phyloP scores from a whole-genome alignment of 1,140 invertebrate species.

The Bilobella aurantiaca region DNA sequence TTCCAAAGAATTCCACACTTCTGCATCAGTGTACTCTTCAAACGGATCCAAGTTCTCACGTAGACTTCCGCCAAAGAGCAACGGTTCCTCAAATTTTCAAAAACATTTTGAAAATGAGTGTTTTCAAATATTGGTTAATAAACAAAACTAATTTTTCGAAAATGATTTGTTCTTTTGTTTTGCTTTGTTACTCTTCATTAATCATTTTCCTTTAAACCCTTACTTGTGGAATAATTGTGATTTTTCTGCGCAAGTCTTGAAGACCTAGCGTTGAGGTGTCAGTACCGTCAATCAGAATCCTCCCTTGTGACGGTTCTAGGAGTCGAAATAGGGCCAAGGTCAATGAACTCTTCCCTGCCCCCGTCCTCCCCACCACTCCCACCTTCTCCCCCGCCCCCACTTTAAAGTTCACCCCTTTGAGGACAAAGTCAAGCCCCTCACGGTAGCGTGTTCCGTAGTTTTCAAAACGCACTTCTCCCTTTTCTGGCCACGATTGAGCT shows the following conservation, averaged over 20 bases:
- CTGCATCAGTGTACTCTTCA: constrained; percentile 59
- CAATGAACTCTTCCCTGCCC: constrained; percentile 45
- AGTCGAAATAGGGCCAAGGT: constrained; percentile 46
- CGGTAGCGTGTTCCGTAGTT: too few species aligned
- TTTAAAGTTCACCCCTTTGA: too few species aligned
- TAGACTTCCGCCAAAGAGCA: constrained; percentile 63
- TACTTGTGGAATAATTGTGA: constrained; percentile 80
- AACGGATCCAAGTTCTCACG: constrained; percentile 75
- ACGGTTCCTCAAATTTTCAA: constrained; percentile 35
- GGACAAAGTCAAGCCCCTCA: too few species aligned
- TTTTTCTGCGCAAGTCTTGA: constrained; percentile 68
- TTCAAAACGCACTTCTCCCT: too few species aligned
- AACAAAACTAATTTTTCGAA: too few species aligned
- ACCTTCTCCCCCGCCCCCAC: too few species aligned
- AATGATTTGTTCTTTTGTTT: too few species aligned
- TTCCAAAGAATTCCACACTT: constrained; percentile 69
- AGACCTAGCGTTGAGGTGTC: constrained; percentile 77
- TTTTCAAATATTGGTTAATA: too few species aligned
- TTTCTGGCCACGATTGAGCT: too few species aligned
- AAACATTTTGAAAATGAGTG: too few species aligned
- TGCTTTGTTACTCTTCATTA: too few species aligned
- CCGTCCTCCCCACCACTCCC: constrained; percentile 50
- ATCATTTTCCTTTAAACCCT: too few species aligned
- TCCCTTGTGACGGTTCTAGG: constrained; percentile 40
- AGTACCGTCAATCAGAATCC: constrained; percentile 75